Base-by-base conservation (phyloP, 2,113 vertebrate genomes). In the Oreochromis niloticus region DNA sequence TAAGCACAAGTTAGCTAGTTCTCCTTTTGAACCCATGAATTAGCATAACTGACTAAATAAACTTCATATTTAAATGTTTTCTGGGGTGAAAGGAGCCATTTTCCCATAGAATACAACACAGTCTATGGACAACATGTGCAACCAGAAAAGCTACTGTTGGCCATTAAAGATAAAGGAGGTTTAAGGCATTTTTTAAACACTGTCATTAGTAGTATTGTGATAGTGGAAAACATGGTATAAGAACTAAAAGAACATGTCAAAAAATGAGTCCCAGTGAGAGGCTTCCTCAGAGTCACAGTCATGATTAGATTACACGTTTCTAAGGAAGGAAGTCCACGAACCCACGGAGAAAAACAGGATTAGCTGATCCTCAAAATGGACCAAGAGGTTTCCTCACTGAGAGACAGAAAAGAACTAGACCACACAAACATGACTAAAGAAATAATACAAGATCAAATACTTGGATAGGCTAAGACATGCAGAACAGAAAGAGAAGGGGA, bases 231-330 rank as follows among this genome's bases (percentile, higher is more conserved):
- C 57, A 6, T 61, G 57, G 57, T 61, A 19, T 34, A 34, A 41
- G 34, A 68, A 68, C 3, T 2, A 68, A 41, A 39, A 41, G 11
- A 68, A 50, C 3, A 2, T 50, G 14, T 50, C 14, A 48, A 6
- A 7, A 68, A 68, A 39, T 39, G 22, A 66, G 34, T 68, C 19
- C 36, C 34, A 68, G n/a, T 41, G 34, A 41, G 19, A 11, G 36
- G n/a, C 19, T 1, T 41, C 1, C 6, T 41, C 63, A 41, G 9
- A 63, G 32, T 36, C 16, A 63, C 30, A 63, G 30, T 19, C 34
- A 66, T 39, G 9, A 13, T 36, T 66, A 66, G 6, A 0, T 17
- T 66, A 39, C 30, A 63, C 9, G 0, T 63, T 36, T 4, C 9
- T 7, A 10, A 19, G 59, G 32, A n/a, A 39, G 61, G 12, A 22